A percentile compares a stretch with the other conserved stretches of the same genome.
phyloP scores from a whole-genome alignment of 2,113 vertebrate genomes.

The Paramormyrops kingsleyae region DNA sequence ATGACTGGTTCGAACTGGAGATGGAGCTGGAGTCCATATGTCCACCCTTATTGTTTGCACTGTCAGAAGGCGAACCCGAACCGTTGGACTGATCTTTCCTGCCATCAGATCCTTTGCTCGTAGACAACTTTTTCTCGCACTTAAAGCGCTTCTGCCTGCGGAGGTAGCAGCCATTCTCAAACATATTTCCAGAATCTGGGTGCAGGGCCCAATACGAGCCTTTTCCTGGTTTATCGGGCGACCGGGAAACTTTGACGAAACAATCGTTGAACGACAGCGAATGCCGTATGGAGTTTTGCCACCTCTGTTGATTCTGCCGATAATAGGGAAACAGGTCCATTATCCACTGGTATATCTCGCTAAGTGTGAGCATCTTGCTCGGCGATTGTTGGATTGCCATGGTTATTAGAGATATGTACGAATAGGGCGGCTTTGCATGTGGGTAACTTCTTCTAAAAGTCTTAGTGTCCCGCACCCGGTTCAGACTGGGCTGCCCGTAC shows the following conservation, averaged over 20 bases:
- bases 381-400: constrained; percentile 98
- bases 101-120: constrained; percentile 57
- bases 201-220: constrained; percentile 97
- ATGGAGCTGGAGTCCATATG: constrained; percentile 68
- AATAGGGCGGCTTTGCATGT: constrained; percentile 94
- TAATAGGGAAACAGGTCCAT: constrained; percentile 98
- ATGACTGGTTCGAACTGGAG: constrained; percentile 58
- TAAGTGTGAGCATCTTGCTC: constrained; percentile 94
- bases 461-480: constrained; percentile 76
- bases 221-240: constrained; percentile 94
- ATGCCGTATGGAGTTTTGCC: constrained; percentile 98
- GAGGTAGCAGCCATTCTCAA: constrained; percentile 96
- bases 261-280: constrained; percentile 98
- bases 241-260: constrained; percentile 94
- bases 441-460: constrained; percentile 89
- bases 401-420: constrained; percentile 97
- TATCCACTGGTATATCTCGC: constrained; percentile 99
- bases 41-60: constrained; percentile 52
- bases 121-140: constrained; percentile 75
- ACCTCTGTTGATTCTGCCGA: constrained; percentile 95
- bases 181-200: constrained; percentile 98
- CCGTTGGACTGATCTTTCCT: constrained; percentile 57
- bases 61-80: constrained; percentile 67
- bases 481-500: constrained; percentile 74
- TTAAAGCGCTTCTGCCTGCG: constrained; percentile 97